phyloP scores from a whole-genome alignment of 2,888 invertebrate genomes.

The Azorinus chamasolen region DNA sequence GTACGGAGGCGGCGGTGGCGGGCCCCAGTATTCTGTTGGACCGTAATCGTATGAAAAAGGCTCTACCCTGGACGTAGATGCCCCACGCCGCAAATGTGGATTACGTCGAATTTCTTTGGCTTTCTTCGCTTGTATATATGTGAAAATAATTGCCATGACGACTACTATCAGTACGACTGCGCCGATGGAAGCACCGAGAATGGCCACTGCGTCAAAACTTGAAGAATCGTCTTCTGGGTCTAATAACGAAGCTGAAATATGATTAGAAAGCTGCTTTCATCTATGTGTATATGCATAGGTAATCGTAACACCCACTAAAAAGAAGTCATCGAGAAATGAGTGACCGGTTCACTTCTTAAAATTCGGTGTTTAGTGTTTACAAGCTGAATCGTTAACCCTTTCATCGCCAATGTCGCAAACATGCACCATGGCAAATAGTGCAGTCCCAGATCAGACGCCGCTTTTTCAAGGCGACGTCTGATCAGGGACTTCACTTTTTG shows the following conservation, averaged over 20 bases:
- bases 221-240: conserved; percentile 29
- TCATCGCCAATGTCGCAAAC: no score
- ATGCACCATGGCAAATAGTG: no score
- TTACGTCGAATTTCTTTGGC: conserved; percentile 37
- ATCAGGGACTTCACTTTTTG: no score
- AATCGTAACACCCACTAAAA: no score
- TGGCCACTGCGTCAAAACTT: conserved; percentile 17
- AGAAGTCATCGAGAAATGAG: no score
- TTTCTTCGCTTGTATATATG: conserved; percentile 45
- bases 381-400: no score
- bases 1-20: conserved; percentile 52
- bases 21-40: conserved; percentile 15
- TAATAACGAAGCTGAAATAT: conserved; percentile 37
- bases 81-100: not conserved
- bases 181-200: conserved; percentile 31
- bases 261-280: not conserved
- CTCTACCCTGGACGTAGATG: not conserved
- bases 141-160: conserved; percentile 27
- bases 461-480: no score
- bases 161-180: conserved; percentile 32
- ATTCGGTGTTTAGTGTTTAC: no score
- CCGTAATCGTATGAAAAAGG: not conserved
- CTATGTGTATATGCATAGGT: no score
- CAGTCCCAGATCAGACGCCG: no score
- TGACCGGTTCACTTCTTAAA: no score